phyloP scores from a whole-genome alignment of 2,113 vertebrate genomes.

The Elephas maximus region DNA sequence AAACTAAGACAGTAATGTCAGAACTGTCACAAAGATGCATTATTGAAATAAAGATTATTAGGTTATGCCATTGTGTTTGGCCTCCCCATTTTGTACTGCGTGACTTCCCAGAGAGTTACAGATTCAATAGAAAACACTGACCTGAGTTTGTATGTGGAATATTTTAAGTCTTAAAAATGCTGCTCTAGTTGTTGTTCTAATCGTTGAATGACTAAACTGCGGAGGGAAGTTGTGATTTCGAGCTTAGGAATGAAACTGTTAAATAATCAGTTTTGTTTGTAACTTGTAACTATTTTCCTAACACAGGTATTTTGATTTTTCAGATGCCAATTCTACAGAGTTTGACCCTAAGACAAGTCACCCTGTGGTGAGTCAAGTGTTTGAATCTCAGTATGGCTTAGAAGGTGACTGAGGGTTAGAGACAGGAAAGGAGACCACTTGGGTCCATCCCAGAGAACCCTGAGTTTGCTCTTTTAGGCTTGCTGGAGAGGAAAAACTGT shows the following conservation, averaged over 20 bases:
- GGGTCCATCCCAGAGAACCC: neutral
- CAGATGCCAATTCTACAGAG: slow-evolving; percentile 98
- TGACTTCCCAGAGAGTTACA: neutral
- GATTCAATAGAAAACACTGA: neutral
- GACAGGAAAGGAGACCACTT: neutral
- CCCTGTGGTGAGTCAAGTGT: slow-evolving; percentile 93
- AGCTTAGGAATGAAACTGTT: neutral
- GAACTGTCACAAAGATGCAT: neutral
- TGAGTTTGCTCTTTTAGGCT: neutral
- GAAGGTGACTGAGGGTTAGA: neutral
- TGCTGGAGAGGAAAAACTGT: neutral
- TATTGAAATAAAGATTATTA: neutral
- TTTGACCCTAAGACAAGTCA: slow-evolving; percentile 95
- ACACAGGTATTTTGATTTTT: slow-evolving; percentile 40
- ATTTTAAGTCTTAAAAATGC: neutral
- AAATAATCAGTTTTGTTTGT: slow-evolving; percentile 34
- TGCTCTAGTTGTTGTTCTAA: neutral
- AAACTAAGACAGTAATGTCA: fast-evolving
- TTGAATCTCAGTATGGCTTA: neutral
- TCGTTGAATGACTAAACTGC: neutral
- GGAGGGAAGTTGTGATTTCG: neutral
- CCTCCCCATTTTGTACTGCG: neutral
- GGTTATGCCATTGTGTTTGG: neutral
- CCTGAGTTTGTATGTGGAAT: neutral
- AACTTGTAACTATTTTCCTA: slow-evolving; percentile 37